Evolutionary conservation across 2,113 vertebrate species (phyloP).

Genomic region (western clawed frog (Xenopus tropicalis)): DNA sequence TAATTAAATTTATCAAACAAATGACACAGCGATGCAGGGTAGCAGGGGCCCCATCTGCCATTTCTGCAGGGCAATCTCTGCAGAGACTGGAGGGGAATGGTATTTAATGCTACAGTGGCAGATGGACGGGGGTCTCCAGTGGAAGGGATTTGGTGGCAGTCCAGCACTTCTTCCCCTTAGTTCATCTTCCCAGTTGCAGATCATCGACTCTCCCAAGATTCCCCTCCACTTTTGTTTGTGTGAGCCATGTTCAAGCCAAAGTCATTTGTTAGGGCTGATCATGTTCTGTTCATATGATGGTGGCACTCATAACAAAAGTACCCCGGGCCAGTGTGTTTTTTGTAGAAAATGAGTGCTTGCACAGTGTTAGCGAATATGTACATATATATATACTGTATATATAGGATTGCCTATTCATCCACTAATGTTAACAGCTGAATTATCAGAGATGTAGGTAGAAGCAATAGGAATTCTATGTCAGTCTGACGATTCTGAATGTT

Average conservation of each 20-base stretch:
- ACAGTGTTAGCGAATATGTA: too few species aligned
- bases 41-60: slow-evolving; percentile 80
- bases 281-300: slow-evolving; percentile 67
- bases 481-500: too few species aligned
- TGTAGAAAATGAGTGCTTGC: too few species aligned
- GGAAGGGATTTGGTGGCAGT: slow-evolving; percentile 78
- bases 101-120: slow-evolving; percentile 77
- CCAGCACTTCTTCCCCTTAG: slow-evolving; percentile 76
- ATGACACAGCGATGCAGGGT: slow-evolving; percentile 75
- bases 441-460: too few species aligned
- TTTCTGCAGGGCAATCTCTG: slow-evolving; percentile 72
- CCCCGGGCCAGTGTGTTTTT: too few species aligned
- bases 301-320: too few species aligned
- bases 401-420: too few species aligned
- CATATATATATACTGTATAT: too few species aligned
- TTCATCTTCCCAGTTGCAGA: slow-evolving; percentile 71
- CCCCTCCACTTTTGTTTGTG: slow-evolving; percentile 67
- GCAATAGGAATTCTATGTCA: too few species aligned
- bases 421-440: too few species aligned
- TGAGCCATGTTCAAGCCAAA: slow-evolving; percentile 76
- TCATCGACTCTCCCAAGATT: slow-evolving; percentile 72
- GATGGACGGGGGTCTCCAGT: slow-evolving; percentile 80
- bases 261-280: slow-evolving; percentile 75
- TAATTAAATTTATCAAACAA: slow-evolving; percentile 92
- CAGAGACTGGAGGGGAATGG: slow-evolving; percentile 73